These are phyloP conservation scores for Drosophila meridionalis DNA, from an alignment of 2,888 invertebrate species.

Conservation along the genomic window DNA sequence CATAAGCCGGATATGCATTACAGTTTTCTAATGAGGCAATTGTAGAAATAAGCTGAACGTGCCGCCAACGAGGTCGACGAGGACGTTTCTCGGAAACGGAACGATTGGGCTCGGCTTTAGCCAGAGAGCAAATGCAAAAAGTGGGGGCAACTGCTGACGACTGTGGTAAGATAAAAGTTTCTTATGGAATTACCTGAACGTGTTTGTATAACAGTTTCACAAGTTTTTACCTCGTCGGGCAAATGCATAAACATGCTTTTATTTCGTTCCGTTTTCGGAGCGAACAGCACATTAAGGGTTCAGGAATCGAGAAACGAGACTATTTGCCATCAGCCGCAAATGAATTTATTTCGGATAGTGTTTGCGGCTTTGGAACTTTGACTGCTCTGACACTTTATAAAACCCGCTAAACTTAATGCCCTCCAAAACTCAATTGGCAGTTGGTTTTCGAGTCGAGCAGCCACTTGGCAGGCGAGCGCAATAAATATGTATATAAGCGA, in stretches of 20 bases:
- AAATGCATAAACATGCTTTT: conserved; percentile 71
- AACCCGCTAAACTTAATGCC: conserved; percentile 41
- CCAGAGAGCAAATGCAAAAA: conserved; percentile 9
- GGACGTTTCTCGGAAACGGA: conserved; percentile 20
- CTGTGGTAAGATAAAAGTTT: conserved; percentile 70
- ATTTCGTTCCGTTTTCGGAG: conserved; percentile 46
- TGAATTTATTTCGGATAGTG: conserved; percentile 21
- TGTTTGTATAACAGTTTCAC: conserved; percentile 70
- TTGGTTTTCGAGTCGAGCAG: conserved; percentile 32
- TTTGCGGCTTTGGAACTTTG: conserved; percentile 45
- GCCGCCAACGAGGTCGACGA: conserved; percentile 41
- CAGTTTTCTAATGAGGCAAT: conserved; percentile 73
- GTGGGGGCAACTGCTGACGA: conserved; percentile 35
- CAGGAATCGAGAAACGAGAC: conserved; percentile 24
- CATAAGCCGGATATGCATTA: conserved; percentile 73
- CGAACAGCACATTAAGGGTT: conserved; percentile 46
- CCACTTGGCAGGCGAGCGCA: conserved; percentile 24
- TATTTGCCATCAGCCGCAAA: conserved; percentile 28
- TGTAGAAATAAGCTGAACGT: conserved; percentile 72
- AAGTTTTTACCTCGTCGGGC: conserved; percentile 58
- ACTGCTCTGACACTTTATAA: conserved; percentile 52
- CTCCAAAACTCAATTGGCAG: conserved; percentile 62
- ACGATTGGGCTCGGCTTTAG: conserved; percentile 12
- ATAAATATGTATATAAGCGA: conserved; percentile 54
- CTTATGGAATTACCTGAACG: conserved; percentile 73